phyloP scores from a whole-genome alignment of 2,113 vertebrate genomes.

The Acanthisitta chloris region DNA sequence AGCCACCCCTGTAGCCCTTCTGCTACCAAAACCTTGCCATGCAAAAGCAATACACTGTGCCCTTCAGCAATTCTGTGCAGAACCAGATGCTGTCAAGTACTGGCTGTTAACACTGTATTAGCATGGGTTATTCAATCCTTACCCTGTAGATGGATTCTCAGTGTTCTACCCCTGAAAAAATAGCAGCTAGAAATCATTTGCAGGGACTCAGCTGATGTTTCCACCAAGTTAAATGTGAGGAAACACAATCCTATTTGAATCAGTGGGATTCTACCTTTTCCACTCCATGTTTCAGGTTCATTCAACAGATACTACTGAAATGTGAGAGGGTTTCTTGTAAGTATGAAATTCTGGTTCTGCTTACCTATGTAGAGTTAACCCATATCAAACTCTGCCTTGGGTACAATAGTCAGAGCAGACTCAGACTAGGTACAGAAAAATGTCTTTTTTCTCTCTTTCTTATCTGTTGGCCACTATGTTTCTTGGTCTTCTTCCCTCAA shows the following conservation, averaged over 20 bases:
- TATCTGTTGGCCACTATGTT: not conserved
- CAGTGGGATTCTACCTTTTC: not conserved
- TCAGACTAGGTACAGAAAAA: not conserved
- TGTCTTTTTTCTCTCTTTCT: not conserved
- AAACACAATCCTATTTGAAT: not conserved
- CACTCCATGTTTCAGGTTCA: not conserved
- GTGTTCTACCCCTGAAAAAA: not conserved
- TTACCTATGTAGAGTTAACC: not conserved
- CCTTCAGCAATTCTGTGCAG: not conserved
- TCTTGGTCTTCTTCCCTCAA: not conserved
- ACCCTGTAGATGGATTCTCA: not conserved
- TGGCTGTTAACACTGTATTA: not conserved
- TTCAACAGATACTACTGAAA: not conserved
- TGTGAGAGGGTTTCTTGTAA: not conserved
- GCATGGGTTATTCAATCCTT: not conserved
- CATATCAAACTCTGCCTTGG: not conserved
- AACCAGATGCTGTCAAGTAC: not conserved
- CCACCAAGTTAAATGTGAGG: not conserved
- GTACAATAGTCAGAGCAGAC: not conserved
- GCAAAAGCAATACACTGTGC: not conserved
- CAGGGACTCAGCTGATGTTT: not conserved
- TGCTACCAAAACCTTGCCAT: not conserved
- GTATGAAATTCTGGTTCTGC: not conserved
- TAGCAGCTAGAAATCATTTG: not conserved
- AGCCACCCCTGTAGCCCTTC: not conserved